Evolutionary conservation across 2,797 vertebrate genomes (phyloP).

Genomic region (Poeciliopsis presidionis): DNA sequence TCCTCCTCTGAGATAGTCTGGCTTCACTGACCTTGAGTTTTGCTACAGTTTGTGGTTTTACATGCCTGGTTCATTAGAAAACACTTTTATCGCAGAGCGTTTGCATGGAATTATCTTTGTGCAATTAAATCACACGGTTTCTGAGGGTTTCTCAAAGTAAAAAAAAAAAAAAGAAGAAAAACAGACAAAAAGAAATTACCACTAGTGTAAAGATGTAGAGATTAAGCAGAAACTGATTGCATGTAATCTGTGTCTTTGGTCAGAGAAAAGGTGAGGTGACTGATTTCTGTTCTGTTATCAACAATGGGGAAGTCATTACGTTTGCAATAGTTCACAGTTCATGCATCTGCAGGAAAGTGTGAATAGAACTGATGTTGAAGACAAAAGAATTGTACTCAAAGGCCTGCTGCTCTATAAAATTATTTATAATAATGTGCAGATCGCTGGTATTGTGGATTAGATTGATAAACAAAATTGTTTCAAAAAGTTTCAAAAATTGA

Average conservation of each 20-base stretch:
- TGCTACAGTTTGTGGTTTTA: conserved; percentile 18
- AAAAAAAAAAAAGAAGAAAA: not conserved
- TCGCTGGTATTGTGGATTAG: not conserved
- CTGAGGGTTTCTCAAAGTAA: not conserved
- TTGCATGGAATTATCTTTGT: not conserved
- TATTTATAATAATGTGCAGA: conserved; percentile 9
- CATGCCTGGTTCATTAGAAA: not conserved
- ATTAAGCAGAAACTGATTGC: not conserved
- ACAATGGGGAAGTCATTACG: not conserved
- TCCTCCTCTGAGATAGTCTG: conserved; percentile 4
- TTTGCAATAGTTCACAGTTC: not conserved
- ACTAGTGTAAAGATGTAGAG: not conserved
- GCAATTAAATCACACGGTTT: not conserved
- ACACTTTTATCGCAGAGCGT: not conserved
- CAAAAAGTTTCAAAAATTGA: no score
- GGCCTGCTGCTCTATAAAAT: not conserved
- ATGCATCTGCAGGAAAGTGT: not conserved
- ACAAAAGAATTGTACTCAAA: not conserved
- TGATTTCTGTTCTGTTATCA: not conserved
- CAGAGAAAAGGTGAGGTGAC: no score
- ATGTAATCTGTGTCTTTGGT: not conserved
- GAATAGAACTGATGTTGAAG: not conserved
- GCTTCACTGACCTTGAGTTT: not conserved
- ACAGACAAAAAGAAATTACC: not conserved
- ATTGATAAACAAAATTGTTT: no score